Conservation (phyloP, 2,888 invertebrate species). For the Harpagoxenus sublaevis region DNA sequence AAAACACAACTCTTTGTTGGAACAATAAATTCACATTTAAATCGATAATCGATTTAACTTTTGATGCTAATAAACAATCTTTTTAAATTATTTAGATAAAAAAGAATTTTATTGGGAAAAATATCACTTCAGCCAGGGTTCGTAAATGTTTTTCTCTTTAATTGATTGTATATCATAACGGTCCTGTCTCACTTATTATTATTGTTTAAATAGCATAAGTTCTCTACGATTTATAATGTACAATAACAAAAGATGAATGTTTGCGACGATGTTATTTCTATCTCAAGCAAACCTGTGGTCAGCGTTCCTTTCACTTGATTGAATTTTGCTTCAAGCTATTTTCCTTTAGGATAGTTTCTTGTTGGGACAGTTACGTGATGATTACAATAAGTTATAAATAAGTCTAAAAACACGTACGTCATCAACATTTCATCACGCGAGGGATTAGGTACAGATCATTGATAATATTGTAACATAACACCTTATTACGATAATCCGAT, state of each 20-base stretch:
- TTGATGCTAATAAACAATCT: no score
- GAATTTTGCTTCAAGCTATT: conserved; percentile 29
- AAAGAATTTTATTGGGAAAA: no score
- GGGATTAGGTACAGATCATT: background rate
- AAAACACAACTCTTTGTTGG: no score
- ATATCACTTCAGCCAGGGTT: no score
- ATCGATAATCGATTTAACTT: no score
- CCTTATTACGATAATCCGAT: background rate
- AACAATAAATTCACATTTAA: no score
- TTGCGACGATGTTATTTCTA: conserved; percentile 20
- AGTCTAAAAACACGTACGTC: background rate
- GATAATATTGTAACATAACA: background rate
- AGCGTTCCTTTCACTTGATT: conserved; percentile 67
- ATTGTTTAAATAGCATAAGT: background rate
- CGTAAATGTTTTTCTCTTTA: no score
- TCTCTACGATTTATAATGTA: background rate
- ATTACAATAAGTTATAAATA: background rate
- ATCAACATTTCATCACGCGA: background rate
- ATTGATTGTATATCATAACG: no score
- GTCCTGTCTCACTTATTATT: no score
- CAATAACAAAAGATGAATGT: conserved; percentile 12
- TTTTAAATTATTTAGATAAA: no score
- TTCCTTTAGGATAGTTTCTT: background rate
- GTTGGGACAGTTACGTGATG: background rate
- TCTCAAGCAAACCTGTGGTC: conserved; percentile 22